A percentile compares a stretch with the other conserved stretches of the same genome.
phyloP scores from a whole-genome alignment of 1,140 invertebrate genomes.

The Drosophila nigromelanica region DNA sequence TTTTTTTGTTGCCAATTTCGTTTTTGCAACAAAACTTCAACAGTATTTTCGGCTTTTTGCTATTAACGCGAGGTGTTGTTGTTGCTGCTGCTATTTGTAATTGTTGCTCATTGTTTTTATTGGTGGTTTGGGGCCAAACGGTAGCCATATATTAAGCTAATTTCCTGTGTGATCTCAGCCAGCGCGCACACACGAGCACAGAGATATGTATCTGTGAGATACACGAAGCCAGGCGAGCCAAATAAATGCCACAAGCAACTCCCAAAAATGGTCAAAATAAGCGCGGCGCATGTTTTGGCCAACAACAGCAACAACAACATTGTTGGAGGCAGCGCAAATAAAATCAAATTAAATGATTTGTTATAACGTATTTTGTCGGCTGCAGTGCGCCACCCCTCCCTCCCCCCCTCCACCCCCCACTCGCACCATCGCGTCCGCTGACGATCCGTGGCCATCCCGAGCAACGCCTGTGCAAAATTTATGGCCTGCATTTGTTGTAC shows the following conservation, averaged over 20 bases:
- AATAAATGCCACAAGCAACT: slow-evolving; percentile 47
- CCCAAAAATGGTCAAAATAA: slow-evolving; percentile 71
- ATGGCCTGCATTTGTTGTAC: slow-evolving; percentile 52
- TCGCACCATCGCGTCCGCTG: background rate
- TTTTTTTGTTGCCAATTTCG: background rate
- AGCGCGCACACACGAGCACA: slow-evolving; percentile 1
- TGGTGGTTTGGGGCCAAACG: slow-evolving; percentile 41
- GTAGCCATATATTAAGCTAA: slow-evolving; percentile 56
- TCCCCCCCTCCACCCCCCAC: background rate
- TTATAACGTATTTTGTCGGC: slow-evolving; percentile 36
- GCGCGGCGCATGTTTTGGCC: slow-evolving; percentile 57
- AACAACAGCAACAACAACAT: slow-evolving; percentile 35
- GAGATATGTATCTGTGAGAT: slow-evolving; percentile 14
- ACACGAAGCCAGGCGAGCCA: slow-evolving; percentile 25
- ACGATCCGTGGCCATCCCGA: slow-evolving; percentile 39
- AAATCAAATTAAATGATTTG: slow-evolving; percentile 60
- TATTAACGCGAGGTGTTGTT: slow-evolving; percentile 3
- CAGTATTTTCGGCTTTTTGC: background rate
- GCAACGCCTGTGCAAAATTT: slow-evolving; percentile 51
- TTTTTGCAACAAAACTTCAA: background rate
- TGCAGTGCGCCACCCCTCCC: slow-evolving; percentile 13
- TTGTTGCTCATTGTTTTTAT: slow-evolving; percentile 14
- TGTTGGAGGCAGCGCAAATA: slow-evolving; percentile 45
- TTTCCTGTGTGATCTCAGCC: slow-evolving; percentile 74
- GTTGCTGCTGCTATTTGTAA: background rate